These are phyloP conservation scores for Vulpes lagopus DNA, from an alignment of 2,113 vertebrate genomes.

Conservation along the genomic window DNA sequence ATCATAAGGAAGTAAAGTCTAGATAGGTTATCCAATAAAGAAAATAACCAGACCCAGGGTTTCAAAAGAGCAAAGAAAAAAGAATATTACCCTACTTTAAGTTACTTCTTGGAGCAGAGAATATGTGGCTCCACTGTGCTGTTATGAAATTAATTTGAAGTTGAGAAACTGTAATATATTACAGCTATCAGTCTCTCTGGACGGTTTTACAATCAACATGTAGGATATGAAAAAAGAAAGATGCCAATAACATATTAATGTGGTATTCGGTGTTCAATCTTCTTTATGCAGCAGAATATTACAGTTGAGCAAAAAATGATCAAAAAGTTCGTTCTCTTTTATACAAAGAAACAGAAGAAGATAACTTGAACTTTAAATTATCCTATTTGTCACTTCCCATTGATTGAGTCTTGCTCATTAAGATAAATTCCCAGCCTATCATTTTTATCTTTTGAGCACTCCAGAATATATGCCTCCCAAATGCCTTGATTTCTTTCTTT, in stretches of 20 bases:
- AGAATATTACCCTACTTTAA: conserved; percentile 69
- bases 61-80: conserved; percentile 71
- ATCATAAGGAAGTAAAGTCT: conserved; percentile 61
- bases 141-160: conserved; percentile 83
- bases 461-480: conserved; percentile 73
- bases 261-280: conserved; percentile 75
- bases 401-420: conserved; percentile 88
- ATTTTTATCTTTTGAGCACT: conserved; percentile 86
- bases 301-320: conserved; percentile 84
- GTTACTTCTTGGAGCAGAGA: conserved; percentile 72
- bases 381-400: conserved; percentile 87
- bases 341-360: conserved; percentile 81
- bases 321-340: conserved; percentile 82
- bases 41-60: conserved; percentile 56
- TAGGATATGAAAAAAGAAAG: conserved; percentile 82
- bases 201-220: conserved; percentile 78
- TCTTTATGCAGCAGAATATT: conserved; percentile 80
- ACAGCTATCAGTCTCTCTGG: conserved; percentile 80
- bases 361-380: conserved; percentile 85
- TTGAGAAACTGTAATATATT: conserved; percentile 81
- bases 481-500: conserved; percentile 60
- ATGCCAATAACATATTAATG: conserved; percentile 83
- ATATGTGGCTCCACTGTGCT: conserved; percentile 65
- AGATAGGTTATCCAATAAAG: conserved; percentile 66
- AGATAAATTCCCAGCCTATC: conserved; percentile 85